Evolutionary conservation across 2,888 invertebrate genomes (phyloP), one percentile per base, ranked within the genome.

Genomic region (Euphydryas editha): DNA sequence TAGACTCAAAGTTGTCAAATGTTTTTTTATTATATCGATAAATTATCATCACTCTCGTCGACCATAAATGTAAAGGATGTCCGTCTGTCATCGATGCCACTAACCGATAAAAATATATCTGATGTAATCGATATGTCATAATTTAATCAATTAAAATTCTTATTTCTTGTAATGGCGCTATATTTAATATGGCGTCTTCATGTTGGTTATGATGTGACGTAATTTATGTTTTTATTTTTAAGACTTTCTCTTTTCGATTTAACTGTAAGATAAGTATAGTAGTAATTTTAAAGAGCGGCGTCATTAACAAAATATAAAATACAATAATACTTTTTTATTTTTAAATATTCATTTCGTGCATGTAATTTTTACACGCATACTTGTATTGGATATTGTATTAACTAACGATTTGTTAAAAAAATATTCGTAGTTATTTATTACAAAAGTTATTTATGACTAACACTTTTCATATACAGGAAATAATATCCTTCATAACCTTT

Each of bases 101-200:
- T n/a, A 46, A 56, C 67, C 36, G 70, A 75, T 74, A 73, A 70
- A 61, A 21, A 59, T 65, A 71, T 71, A 54, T 64, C 51, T 64
- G 56, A 70, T 72, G 67, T 72, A 74, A 74, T 75, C 72, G 70
- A 74, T 71, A 72, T 73, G 72, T 75, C 70, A 73, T 73, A 71
- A 73, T 73, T 74, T 73, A 69, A 75, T 72, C 73, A 73, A 76
- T 76, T 76, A 73, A 74, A 74, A 76, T 73, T 70, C 75, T 70
- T 59, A 57, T 68, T 68, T 59, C 71, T 71, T 49, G 68, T 73
- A 74, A 70, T 69, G 71, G 65, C 54, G 39, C 59, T 62, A 44
- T 62, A 60, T 65, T 56, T 63, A 62, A 67, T 70, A 66, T 68
- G 55, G 39, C 57, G 55, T 59, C 58, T 57, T 36, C 24, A 42